Evolutionary conservation across 2,888 invertebrate genomes (phyloP).

Genomic region (Chrysolina americana): DNA sequence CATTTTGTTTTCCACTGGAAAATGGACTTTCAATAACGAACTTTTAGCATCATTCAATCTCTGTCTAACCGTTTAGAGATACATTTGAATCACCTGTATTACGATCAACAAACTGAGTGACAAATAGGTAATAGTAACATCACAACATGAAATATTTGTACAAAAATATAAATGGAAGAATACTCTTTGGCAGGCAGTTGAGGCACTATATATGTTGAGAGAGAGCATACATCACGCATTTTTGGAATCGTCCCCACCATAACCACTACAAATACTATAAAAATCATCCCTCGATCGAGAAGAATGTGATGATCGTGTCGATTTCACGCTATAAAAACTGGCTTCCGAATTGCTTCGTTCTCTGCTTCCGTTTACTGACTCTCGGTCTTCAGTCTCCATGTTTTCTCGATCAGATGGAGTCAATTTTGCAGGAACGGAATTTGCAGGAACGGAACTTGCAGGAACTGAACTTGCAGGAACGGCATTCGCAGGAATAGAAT

Average conservation of each 20-base stretch:
- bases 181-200: not conserved
- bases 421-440: not conserved
- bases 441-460: not conserved
- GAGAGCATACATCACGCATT: not conserved
- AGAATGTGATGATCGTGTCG: not conserved
- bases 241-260: not conserved
- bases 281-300: not conserved
- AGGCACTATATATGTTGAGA: not conserved
- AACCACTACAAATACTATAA: conserved; percentile 9
- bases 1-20: too few relatives aligned
- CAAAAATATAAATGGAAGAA: not conserved
- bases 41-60: too few relatives aligned
- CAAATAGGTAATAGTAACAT: not conserved
- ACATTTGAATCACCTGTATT: too few relatives aligned
- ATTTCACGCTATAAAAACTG: conserved; percentile 5
- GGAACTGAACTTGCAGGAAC: not conserved
- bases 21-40: too few relatives aligned
- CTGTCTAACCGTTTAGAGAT: too few relatives aligned
- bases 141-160: not conserved
- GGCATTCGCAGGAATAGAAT: too few relatives aligned
- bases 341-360: not conserved
- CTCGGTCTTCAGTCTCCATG: not conserved
- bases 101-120: too few relatives aligned
- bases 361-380: not conserved
- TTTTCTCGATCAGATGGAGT: not conserved